Base-by-base conservation (phyloP, 1,140 invertebrate species). In the Stegodyphus mimosarum region DNA sequence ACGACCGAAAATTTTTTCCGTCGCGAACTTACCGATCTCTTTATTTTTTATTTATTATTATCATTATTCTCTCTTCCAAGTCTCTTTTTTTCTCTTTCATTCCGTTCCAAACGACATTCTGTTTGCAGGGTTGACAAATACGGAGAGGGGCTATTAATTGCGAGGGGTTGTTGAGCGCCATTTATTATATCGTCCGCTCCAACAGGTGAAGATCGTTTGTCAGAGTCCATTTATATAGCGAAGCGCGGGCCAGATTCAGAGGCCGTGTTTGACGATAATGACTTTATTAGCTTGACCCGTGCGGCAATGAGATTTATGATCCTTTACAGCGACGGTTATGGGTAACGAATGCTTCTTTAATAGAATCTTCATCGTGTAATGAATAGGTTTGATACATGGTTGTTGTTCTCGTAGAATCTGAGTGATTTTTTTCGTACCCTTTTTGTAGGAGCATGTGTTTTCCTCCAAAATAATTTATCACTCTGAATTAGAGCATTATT, bases 261-360 rank as follows among this genome's bases (percentile, higher is more conserved):
- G 64, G 51, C n/a, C 66, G 67, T 79, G 77, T 79, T 52, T 79
- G 69, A 63, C 79, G 79, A 63, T 73, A 81, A 81, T 81, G 79
- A 73, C 79, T 81, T 73, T 81, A 81, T 81, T 81, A 81, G 69
- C 70, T 73, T 81, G 79, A 81, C 79, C 76, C 70, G n/a, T 17
- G 33, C 15, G 55, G 52, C n/a, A 49, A 11, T 17, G 69, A 81
- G 70, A 81, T 81, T 81, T 81, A 81, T 81, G 79, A 50, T 50
- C 33, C n/a, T n/a, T 69, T 18, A 17, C 6, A n/a, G 9, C 15
- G 15, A 33, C 33, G 33, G 33, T 33, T 33, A 33, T 18, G 9
- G 10, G 66, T 10, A 33, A 69, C 18, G 18, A 69, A 15, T 17
- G 66, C 66, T 67, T 69, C 10, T 69, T 69, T 18, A 69, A 17